Base-by-base conservation (phyloP, 2,797 vertebrate species). In the Diceros bicornis region DNA sequence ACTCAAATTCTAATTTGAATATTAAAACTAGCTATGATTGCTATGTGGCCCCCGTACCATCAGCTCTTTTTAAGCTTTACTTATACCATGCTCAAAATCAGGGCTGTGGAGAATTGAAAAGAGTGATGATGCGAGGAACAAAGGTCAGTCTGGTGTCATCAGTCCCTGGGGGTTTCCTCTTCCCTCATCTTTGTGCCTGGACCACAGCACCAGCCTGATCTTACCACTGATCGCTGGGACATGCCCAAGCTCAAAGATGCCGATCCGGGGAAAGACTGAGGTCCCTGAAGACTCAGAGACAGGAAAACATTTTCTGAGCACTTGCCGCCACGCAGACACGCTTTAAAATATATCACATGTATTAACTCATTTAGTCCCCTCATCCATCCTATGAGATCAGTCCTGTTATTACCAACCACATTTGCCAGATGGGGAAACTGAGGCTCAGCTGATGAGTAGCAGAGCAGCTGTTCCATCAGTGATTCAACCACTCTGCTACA, bases 1-100 rank as follows among this genome's bases (percentile, higher is more conserved):
- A 78, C 72, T 55, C 44, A 61, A 85, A 87, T 89, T 77, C 52
- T 77, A 59, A 81, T 77, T 32, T 97, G 92, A 95, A 75, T 91
- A 75, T 75, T 89, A 82, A 89, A 96, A 83, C 34, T 41, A 1
- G 0, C 57, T 55, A 3, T 66, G 66, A 84, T 86, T 88, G 62
- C 9, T 37, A 8, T 44, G 71, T 79, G 55, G 52, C 32, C 86
- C n/a, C 4, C 13, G 0, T 27, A 37, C 59, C 21, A 7, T 61
- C 64, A 78, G 32, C 82, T 32, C 57, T 85, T 62, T n/a, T 69
- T 21, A 14, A 71, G 23, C 61, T 88, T 92, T 34, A n/a, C 59
- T 50, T 59, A 29, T 10, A 3, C 41, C 27, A 0, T 2, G 21
- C 18, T 81, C 37, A 59, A n/a, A 82, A 78, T 64, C 52, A 64